Conservation (phyloP, 2,888 invertebrate genomes). For the Dermolepida albohirtum region DNA sequence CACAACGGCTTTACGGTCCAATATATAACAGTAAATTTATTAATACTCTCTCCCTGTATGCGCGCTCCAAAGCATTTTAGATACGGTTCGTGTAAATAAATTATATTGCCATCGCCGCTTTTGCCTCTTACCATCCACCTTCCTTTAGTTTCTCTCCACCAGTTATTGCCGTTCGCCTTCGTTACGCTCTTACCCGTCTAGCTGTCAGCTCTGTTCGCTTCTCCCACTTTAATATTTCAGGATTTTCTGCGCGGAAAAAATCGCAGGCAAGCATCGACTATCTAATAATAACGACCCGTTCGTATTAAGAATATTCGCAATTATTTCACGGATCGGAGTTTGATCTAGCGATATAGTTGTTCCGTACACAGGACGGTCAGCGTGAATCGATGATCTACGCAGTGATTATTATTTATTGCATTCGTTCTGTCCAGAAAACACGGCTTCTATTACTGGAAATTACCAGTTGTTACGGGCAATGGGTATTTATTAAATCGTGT, state of each 20-base stretch:
- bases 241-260: constrained; percentile 38
- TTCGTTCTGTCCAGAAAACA: constrained; percentile 33
- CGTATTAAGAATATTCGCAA: constrained; percentile 34
- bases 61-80: constrained; percentile 48
- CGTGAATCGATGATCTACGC: constrained; percentile 35
- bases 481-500: constrained; percentile 39
- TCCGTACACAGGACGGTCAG: constrained; percentile 12
- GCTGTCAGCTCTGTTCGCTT: constrained; percentile 26
- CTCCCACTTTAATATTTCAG: constrained; percentile 35
- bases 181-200: constrained; percentile 13
- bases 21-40: constrained; percentile 56
- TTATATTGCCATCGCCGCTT: constrained; percentile 29
- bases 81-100: constrained; percentile 40
- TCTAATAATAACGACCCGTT: constrained; percentile 23
- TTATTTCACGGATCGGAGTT: constrained; percentile 18
- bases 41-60: constrained; percentile 49
- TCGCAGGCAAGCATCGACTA: constrained; percentile 10
- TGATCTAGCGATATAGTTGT: constrained; percentile 17
- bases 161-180: constrained; percentile 25
- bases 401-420: constrained; percentile 32
- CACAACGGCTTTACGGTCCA: constrained; percentile 54
- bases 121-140: constrained; percentile 37
- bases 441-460: constrained; percentile 38
- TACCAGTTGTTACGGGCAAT: constrained; percentile 35
- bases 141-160: constrained; percentile 21